A percentile compares a stretch with the other conserved stretches of the same genome.
Evolutionary conservation across 2,888 invertebrate species (phyloP).

Genomic region (Syrphus vitripennis): DNA sequence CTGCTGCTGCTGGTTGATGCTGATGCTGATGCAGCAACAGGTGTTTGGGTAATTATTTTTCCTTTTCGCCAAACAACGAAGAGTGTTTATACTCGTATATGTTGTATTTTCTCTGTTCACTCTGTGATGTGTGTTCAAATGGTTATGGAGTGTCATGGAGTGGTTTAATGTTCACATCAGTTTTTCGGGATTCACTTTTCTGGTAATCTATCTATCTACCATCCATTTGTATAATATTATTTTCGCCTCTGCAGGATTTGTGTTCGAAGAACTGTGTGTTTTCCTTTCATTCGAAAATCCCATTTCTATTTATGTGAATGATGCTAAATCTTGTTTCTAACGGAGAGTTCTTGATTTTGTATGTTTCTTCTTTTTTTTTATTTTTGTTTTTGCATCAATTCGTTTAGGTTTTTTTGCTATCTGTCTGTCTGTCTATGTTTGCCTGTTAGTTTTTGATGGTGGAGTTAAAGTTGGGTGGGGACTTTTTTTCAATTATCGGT

Average conservation of each 20-base stretch:
- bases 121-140: conserved; percentile 2
- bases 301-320: background rate
- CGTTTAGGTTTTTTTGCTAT: conserved; percentile 3
- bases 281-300: conserved; percentile 15
- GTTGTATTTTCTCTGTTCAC: background rate
- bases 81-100: no score
- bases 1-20: conserved; percentile 35
- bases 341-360: conserved; percentile 43
- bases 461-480: conserved; percentile 26
- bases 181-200: conserved; percentile 62
- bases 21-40: conserved; percentile 62
- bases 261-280: conserved; percentile 16
- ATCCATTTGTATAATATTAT: conserved; percentile 2
- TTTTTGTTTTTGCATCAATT: conserved; percentile 4
- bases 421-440: background rate
- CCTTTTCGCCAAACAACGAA: conserved; percentile 52
- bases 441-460: background rate
- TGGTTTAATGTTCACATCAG: conserved; percentile 9
- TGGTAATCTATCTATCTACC: conserved; percentile 22
- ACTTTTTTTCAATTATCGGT: conserved; percentile 6
- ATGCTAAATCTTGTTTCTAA: conserved; percentile 63
- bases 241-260: background rate
- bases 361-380: background rate
- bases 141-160: conserved; percentile 37
- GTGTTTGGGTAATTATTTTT: conserved; percentile 70